These are phyloP conservation scores for Tonatia bakeri DNA, from an alignment of 2,113 vertebrate species.

Conservation along the genomic window DNA sequence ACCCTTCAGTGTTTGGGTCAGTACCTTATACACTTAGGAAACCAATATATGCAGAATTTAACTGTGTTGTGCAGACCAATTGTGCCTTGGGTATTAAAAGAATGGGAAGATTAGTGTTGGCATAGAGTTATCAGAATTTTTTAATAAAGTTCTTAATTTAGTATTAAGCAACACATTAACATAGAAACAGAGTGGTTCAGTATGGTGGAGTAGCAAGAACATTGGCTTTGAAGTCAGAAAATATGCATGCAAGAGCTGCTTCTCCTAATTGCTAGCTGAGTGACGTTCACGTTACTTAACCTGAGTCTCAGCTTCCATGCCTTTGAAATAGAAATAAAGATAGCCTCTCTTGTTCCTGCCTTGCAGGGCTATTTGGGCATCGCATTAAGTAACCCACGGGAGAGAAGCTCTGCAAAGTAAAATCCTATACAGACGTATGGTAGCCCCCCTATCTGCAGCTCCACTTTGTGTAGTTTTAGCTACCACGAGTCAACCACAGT, in stretches of 20 bases:
- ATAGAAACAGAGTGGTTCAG: background rate
- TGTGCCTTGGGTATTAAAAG: background rate
- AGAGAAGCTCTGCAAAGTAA: background rate
- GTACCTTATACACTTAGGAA: background rate
- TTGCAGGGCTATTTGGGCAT: background rate
- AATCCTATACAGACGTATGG: background rate
- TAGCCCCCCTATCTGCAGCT: background rate
- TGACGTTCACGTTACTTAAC: background rate
- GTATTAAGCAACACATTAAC: background rate
- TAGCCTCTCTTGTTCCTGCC: background rate
- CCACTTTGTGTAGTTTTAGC: background rate
- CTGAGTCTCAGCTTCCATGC: background rate
- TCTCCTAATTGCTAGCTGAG: background rate
- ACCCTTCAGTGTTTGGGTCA: background rate
- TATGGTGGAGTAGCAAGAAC: background rate
- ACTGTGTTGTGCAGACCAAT: background rate
- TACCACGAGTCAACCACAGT: background rate
- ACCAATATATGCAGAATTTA: background rate
- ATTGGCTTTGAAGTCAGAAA: background rate
- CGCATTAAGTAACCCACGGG: background rate
- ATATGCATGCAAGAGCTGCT: background rate
- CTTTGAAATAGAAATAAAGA: background rate
- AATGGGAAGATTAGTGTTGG: background rate
- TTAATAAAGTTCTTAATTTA: background rate
- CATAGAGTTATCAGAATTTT: background rate